Conservation (phyloP, 2,888 invertebrate species). For the Caenorhabditis macrosperma region DNA sequence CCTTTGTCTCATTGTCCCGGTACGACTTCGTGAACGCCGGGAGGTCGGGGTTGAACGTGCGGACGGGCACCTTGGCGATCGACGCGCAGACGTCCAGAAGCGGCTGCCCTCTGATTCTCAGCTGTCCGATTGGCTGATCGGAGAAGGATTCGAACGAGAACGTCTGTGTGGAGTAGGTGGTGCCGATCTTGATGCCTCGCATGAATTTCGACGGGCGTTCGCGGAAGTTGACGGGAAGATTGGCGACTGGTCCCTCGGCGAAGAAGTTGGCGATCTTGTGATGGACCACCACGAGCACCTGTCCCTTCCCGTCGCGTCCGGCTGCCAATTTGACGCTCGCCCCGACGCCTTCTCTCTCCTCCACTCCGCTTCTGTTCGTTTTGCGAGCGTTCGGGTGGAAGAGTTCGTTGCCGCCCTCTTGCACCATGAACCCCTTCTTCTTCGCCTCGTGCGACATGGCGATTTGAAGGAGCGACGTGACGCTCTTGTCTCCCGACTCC, state of each 20-base stretch:
- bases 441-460: conserved; percentile 4
- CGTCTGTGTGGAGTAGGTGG: neutral
- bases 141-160: neutral
- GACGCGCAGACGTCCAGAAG: neutral
- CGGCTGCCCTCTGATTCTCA: neutral
- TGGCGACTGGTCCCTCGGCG: neutral
- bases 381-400: neutral
- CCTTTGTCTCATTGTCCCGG: neutral
- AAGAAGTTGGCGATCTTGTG: conserved; percentile 19
- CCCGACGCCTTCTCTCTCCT: conserved; percentile 2
- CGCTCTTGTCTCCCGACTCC: neutral
- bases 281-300: neutral
- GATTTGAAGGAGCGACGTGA: conserved; percentile 14
- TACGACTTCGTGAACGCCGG: neutral
- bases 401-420: conserved; percentile 8
- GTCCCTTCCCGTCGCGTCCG: neutral
- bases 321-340: conserved; percentile 2
- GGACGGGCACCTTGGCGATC: neutral
- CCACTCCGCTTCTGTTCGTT: neutral
- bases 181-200: neutral
- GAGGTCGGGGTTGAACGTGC: neutral
- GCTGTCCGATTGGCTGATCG: neutral
- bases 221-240: neutral
- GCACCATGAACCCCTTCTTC: neutral
- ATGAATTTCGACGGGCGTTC: neutral